Evolutionary conservation across 2,797 vertebrate genomes (phyloP).

Genomic region (Alcedo atthis): DNA sequence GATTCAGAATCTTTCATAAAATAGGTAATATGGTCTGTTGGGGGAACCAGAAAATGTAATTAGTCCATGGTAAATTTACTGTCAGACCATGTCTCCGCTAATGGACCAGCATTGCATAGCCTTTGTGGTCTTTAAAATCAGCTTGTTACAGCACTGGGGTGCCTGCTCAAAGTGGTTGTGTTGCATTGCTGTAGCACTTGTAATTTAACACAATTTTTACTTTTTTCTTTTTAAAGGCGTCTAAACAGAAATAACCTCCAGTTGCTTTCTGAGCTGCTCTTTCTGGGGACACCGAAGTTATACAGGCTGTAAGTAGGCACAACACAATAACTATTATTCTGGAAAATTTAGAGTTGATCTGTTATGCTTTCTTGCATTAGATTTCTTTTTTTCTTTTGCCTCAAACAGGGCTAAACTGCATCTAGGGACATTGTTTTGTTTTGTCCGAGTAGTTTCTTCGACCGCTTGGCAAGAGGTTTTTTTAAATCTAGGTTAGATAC

Average conservation of each 20-base stretch:
- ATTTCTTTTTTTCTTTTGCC: not conserved
- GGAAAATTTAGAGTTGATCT: not conserved
- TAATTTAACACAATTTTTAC: conserved; percentile 71
- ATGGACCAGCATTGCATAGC: not conserved
- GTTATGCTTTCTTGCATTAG: not conserved
- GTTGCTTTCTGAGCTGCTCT: conserved; percentile 95
- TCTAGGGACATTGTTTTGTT: not conserved
- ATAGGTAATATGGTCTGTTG: conserved; percentile 39
- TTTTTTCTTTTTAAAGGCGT: conserved; percentile 86
- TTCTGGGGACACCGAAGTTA: conserved; percentile 93
- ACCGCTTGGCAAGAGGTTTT: not conserved
- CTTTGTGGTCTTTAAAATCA: conserved; percentile 34
- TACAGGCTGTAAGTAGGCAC: conserved; percentile 94
- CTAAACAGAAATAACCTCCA: conserved; percentile 98
- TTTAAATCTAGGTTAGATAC: not conserved
- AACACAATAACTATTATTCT: not conserved
- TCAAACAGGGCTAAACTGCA: not conserved
- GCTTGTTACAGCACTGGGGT: conserved; percentile 36
- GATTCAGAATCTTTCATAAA: conserved; percentile 54
- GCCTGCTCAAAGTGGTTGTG: not conserved
- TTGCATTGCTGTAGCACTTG: conserved; percentile 34
- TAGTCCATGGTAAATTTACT: conserved; percentile 62
- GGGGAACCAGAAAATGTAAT: conserved; percentile 68
- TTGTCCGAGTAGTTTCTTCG: not conserved
- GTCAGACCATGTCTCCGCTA: conserved; percentile 51